A percentile compares a stretch with the other conserved stretches of the same genome.
phyloP scores from a whole-genome alignment of 2,888 invertebrate genomes.

The Phrixothrix hirtus region DNA sequence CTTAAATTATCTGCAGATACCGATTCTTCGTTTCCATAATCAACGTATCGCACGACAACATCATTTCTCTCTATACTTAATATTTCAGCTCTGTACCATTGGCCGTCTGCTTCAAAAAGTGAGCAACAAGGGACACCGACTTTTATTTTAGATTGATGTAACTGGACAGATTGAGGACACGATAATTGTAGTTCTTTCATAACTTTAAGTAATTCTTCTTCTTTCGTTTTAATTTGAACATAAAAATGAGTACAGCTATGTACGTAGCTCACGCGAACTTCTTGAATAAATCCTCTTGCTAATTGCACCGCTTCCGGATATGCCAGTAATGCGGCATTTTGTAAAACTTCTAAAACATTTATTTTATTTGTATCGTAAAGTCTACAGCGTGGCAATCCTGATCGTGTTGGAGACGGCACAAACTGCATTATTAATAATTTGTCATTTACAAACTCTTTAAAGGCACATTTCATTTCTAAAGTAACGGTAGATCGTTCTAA shows the following conservation, averaged over 20 bases:
- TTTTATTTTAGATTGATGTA: constrained; percentile 55
- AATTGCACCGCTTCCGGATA: constrained; percentile 49
- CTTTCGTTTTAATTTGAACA: constrained; percentile 69
- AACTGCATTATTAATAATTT: constrained; percentile 69
- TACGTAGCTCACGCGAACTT: constrained; percentile 66
- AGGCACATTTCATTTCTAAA: constrained; percentile 69
- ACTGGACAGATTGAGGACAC: constrained; percentile 54
- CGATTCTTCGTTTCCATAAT: constrained; percentile 93
- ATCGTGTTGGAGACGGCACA: constrained; percentile 69
- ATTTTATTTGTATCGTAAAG: constrained; percentile 63
- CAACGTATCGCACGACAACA: constrained; percentile 78
- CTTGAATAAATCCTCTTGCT: constrained; percentile 53
- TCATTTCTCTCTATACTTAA: constrained; percentile 55
- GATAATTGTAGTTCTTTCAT: constrained; percentile 69
- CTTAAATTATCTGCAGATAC: constrained; percentile 65
- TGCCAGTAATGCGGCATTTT: constrained; percentile 46
- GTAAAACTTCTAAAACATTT: constrained; percentile 64
- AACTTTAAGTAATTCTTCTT: constrained; percentile 64
- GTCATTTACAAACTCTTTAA: constrained; percentile 68
- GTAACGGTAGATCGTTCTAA: constrained; percentile 62
- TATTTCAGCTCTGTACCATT: constrained; percentile 91
- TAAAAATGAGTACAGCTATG: constrained; percentile 74
- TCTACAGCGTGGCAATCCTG: constrained; percentile 75
- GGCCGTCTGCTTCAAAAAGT: constrained; percentile 74
- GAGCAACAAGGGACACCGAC: constrained; percentile 75